phyloP scores from a whole-genome alignment of 2,888 invertebrate genomes.

The Zelleria hepariella region DNA sequence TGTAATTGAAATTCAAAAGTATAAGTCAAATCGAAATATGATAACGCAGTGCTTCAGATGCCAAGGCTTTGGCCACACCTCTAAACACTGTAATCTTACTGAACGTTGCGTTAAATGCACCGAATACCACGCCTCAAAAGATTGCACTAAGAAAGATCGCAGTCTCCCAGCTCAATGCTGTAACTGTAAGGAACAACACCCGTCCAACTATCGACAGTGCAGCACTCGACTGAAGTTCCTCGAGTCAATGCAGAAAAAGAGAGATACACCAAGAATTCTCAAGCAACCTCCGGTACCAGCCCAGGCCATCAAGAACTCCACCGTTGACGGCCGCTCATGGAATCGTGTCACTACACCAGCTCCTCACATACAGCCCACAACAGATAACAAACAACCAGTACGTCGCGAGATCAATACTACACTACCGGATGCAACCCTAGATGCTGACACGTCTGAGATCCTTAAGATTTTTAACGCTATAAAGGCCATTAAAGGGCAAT shows the following conservation, averaged over 20 bases:
- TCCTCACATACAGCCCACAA: neutral
- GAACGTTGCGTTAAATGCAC: neutral
- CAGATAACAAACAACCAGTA: neutral
- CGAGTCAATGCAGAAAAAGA: neutral
- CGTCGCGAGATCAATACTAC: neutral
- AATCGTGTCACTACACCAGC: neutral
- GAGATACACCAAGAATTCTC: neutral
- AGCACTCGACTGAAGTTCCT: neutral
- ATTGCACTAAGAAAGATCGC: neutral
- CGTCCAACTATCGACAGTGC: neutral
- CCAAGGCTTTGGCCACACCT: conserved; percentile 13
- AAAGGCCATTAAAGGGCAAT: neutral
- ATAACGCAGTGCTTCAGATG: conserved; percentile 16
- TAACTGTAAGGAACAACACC: neutral
- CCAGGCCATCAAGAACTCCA: neutral
- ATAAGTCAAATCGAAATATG: neutral
- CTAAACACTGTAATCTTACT: conserved; percentile 9
- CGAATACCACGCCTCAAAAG: neutral
- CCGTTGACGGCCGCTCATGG: neutral
- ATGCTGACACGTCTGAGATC: neutral
- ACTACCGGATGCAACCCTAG: neutral
- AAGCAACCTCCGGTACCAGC: neutral
- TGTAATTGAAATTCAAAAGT: conserved; percentile 12
- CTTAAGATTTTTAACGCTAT: neutral
- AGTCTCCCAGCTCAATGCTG: neutral